phyloP scores from a whole-genome alignment of 2,888 invertebrate genomes.

The Parnassius smintheus region DNA sequence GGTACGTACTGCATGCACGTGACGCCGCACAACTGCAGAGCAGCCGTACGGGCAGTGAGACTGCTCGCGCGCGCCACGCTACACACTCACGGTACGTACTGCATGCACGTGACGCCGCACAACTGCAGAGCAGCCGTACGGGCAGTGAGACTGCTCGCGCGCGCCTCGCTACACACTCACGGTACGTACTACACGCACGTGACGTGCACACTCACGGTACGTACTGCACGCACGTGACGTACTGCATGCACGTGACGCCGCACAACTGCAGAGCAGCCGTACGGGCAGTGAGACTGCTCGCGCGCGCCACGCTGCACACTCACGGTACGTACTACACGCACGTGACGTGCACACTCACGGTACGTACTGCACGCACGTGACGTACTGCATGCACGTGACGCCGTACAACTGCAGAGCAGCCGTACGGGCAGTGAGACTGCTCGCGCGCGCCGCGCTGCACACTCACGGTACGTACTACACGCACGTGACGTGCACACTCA shows the following conservation, averaged over 20 bases:
- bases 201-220: not conserved
- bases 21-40: constrained; percentile 97
- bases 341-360: not conserved
- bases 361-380: constrained; percentile 2
- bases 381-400: constrained; percentile 26
- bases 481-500: not conserved
- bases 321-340: constrained; percentile 2
- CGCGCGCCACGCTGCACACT: not conserved
- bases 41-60: constrained; percentile 93
- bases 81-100: constrained; percentile 53
- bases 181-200: too few relatives aligned
- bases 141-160: constrained; percentile 94
- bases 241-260: not conserved
- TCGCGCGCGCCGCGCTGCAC: constrained; percentile 83
- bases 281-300: constrained; percentile 85
- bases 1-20: constrained; percentile 95
- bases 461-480: not conserved
- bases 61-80: constrained; percentile 96
- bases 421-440: constrained; percentile 91
- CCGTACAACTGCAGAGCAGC: constrained; percentile 81
- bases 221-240: not conserved
- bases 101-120: not conserved
- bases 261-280: constrained; percentile 84
- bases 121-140: constrained; percentile 94
- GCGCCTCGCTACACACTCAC: constrained; percentile 85